phyloP scores from a whole-genome alignment of 1,140 invertebrate species.

The Drosophila virilis region DNA sequence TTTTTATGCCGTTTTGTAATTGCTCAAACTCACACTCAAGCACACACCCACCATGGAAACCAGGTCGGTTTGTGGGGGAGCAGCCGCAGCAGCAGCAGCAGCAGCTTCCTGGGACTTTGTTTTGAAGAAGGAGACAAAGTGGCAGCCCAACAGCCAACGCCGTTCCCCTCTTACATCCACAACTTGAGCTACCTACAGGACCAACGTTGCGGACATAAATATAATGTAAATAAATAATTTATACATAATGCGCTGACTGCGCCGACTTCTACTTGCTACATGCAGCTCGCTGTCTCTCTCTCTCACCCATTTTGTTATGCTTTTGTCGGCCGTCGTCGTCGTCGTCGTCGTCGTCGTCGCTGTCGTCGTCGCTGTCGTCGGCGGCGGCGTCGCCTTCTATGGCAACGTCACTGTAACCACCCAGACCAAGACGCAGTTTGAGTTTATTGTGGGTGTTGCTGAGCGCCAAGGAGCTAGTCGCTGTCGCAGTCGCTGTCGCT shows the following conservation, averaged over 20 bases:
- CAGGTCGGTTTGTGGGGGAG: neutral
- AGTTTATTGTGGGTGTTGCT: conserved; percentile 51
- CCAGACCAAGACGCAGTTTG: conserved; percentile 23
- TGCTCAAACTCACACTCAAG: conserved; percentile 12
- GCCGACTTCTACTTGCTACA: conserved; percentile 38
- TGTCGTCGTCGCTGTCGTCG: conserved; percentile 22
- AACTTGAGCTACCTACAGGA: neutral
- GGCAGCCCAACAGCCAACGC: conserved; percentile 36
- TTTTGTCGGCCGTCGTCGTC: conserved; percentile 21
- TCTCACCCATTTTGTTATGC: conserved; percentile 36
- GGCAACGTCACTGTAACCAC: conserved; percentile 38
- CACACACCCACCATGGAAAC: conserved; percentile 30
- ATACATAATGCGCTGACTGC: conserved; percentile 68
- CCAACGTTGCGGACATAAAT: conserved; percentile 51
- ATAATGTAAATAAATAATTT: conserved; percentile 82
- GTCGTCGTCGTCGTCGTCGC: conserved; percentile 9
- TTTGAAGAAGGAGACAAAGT: conserved; percentile 46
- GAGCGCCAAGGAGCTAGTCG: conserved; percentile 7
- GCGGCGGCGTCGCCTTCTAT: conserved; percentile 31
- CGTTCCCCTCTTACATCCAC: conserved; percentile 9
- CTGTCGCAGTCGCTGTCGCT: neutral
- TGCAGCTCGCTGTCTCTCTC: conserved; percentile 34
- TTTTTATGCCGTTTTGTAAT: conserved; percentile 8
- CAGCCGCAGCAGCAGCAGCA: neutral
- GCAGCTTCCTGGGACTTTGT: conserved; percentile 15